A percentile compares a stretch with the other conserved stretches of the same genome.
Evolutionary conservation across 2,113 vertebrate genomes (phyloP).

Genomic region (Nanorana parkeri): DNA sequence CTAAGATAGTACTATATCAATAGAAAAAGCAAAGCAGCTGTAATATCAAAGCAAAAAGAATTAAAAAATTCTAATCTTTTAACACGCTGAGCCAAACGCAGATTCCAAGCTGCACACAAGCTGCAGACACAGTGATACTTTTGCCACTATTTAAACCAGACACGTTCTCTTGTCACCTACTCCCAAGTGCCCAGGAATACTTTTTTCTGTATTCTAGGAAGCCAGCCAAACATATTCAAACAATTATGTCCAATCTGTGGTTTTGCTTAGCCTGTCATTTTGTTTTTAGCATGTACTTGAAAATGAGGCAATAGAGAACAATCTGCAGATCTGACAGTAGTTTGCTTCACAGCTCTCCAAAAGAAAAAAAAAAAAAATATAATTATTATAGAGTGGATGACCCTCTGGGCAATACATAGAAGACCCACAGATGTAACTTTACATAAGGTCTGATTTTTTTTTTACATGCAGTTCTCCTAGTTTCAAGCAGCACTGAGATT

Average conservation of each 20-base stretch:
- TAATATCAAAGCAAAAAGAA: neutral
- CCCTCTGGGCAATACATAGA: too few relatives aligned
- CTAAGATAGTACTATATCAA: neutral
- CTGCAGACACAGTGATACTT: neutral
- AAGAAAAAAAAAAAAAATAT: too few relatives aligned
- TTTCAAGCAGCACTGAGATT: too few relatives aligned
- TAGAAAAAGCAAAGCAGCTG: neutral
- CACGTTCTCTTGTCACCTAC: conserved; percentile 40
- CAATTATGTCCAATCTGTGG: conserved; percentile 54
- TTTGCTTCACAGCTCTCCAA: neutral
- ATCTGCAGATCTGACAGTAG: conserved; percentile 7
- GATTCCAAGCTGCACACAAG: neutral
- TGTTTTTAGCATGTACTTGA: conserved; percentile 32
- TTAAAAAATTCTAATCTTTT: neutral
- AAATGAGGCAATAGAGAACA: conserved; percentile 30
- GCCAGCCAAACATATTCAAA: conserved; percentile 47
- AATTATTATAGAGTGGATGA: too few relatives aligned
- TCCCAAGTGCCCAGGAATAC: conserved; percentile 26
- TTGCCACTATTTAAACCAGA: conserved; percentile 10
- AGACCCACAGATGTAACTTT: too few relatives aligned
- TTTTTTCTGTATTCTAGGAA: conserved; percentile 38
- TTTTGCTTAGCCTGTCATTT: conserved; percentile 48
- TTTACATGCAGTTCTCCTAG: too few relatives aligned
- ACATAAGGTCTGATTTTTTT: too few relatives aligned
- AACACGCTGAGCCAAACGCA: neutral